These are phyloP conservation scores for cattle (Bos taurus) DNA, from an alignment of 2,113 vertebrate genomes.

Conservation along the genomic window ARS-UCD2.0 NC_037333.1:96476501-96477000, in stretches of 20 bases:
- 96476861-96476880: background rate
- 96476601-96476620: background rate
- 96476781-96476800: conserved; percentile 5
- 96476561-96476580: background rate
- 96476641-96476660: background rate
- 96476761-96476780: conserved; percentile 28
- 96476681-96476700: background rate
- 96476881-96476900: background rate
- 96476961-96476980: background rate
- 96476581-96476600: background rate
- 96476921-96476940: background rate
- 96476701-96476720: background rate
- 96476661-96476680: background rate
- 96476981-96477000: background rate
- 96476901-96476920: background rate
- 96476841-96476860: background rate
- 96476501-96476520: background rate
- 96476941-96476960: background rate
- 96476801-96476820: conserved; percentile 8
- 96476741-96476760: conserved; percentile 29
- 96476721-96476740: conserved; percentile 17
- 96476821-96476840: conserved; percentile 51
- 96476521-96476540: background rate
- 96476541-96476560: background rate
- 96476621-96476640: background rate